Evolutionary conservation across 2,113 vertebrate species (phyloP), one percentile per base, ranked within the genome.

Genomic region (Sphaerodactylus townsendi): DNA sequence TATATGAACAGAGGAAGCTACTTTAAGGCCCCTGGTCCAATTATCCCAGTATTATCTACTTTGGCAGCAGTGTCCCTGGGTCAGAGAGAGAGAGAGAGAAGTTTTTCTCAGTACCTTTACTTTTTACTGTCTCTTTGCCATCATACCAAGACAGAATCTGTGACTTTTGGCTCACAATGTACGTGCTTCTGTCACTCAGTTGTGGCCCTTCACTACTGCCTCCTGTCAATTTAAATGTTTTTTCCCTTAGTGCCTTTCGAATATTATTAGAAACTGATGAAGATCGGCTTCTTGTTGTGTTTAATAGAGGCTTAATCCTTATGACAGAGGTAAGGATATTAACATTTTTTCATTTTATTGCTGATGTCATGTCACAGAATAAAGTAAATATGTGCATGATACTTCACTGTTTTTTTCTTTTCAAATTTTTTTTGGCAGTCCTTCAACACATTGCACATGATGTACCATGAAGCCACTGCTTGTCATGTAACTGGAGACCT

Each of bases 381-480:
- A 28, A 46, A n/a, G 59, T 82, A 15, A 8, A 2, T 35, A 14
- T 44, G 11, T 44, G 15, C 77, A 19, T n/a, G 83, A 41, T 77
- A 30, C 14, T n/a, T 2, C 13, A 28, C 84, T 44, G 2, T 25
- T 86, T 30, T 69, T 80, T 1, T 56, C 79, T 73, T 59, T 84
- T 6, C 68, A 11, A 17, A 71, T 28, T 28, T 62, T 25, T 50
- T 68, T 88, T 87, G 75, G 0, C 89, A 99, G 99, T 99, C 98
- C n/a, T 99, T 99, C 94, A 99, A 99, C 95, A 99, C 99, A 0
- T 94, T 99, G 90, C 99, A 99, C 96, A 99, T 99, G 99, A 99
- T 99, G 99, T 99, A 99, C 94, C 99, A 99, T 2, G 99, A 99
- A 96, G 99, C 99, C 41, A 99, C 99, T 46, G 99, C 99, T 41